Conservation (phyloP, 1,140 invertebrate genomes). For the Drosophila nigromelanica region DNA sequence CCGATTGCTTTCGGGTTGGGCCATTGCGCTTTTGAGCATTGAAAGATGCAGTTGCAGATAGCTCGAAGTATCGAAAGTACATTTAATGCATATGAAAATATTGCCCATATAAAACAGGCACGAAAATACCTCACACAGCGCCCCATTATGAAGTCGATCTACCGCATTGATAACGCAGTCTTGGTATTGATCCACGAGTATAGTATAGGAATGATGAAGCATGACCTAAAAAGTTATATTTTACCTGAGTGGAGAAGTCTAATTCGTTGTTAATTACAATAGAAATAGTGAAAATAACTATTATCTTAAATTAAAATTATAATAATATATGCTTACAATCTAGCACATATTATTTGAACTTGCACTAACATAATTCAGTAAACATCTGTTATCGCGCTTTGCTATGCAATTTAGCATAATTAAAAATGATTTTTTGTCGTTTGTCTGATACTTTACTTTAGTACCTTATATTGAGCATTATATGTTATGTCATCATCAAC, state of each 20-base stretch:
- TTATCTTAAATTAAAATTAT: too few relatives aligned
- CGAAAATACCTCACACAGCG: slow-evolving; percentile 25
- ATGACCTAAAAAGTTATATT: too few relatives aligned
- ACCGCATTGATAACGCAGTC: background rate
- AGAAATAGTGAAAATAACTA: too few relatives aligned
- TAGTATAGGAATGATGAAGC: too few relatives aligned
- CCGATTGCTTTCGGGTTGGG: slow-evolving; percentile 42
- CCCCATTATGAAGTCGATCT: slow-evolving; percentile 11
- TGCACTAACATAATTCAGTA: too few relatives aligned
- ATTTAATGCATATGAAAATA: slow-evolving; percentile 19
- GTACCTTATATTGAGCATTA: background rate
- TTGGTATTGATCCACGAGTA: background rate
- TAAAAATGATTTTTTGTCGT: too few relatives aligned
- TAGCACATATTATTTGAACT: too few relatives aligned
- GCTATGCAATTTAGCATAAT: too few relatives aligned
- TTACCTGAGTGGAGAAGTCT: too few relatives aligned
- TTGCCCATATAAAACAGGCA: slow-evolving; percentile 13
- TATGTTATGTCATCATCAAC: slow-evolving; percentile 32
- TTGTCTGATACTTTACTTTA: background rate
- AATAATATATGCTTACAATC: too few relatives aligned
- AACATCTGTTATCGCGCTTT: too few relatives aligned
- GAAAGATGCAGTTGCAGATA: slow-evolving; percentile 29
- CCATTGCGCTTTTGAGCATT: slow-evolving; percentile 17
- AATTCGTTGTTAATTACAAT: too few relatives aligned
- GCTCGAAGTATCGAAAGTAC: slow-evolving; percentile 42